Conservation (phyloP, 2,113 vertebrate genomes). For the Hypocryptadius cinnamomeus region DNA sequence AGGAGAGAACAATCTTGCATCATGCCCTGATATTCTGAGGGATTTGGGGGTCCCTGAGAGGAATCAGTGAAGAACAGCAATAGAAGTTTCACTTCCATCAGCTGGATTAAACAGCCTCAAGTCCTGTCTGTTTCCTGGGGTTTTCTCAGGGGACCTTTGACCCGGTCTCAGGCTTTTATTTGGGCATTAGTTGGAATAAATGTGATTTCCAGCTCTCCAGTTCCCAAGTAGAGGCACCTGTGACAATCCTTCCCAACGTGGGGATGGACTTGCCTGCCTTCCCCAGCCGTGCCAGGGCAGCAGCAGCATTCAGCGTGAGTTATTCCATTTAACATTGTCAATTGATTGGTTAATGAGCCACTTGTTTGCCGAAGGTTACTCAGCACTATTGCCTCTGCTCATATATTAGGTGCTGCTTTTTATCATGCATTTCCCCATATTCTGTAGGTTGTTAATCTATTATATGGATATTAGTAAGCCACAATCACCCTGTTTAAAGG, state of each 20-base stretch:
- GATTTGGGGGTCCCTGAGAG: not conserved
- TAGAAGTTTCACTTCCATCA: not conserved
- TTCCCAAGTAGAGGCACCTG: not conserved
- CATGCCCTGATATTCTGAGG: not conserved
- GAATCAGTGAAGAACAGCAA: not conserved
- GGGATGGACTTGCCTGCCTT: not conserved
- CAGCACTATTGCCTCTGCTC: not conserved
- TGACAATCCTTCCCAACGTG: not conserved
- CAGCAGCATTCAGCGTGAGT: not conserved
- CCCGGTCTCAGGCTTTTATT: not conserved
- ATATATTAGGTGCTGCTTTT: not conserved
- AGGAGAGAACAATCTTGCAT: not conserved
- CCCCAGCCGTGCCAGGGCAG: not conserved
- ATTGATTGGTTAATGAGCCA: conserved; percentile 32
- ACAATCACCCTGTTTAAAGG: not conserved
- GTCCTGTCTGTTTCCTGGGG: not conserved
- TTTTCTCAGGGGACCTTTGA: not conserved
- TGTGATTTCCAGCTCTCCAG: not conserved
- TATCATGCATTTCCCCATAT: not conserved
- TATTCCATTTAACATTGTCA: not conserved
- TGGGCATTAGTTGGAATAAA: not conserved
- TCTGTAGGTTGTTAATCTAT: not conserved
- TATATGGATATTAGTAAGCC: not conserved
- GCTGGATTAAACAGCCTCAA: not conserved
- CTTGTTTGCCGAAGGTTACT: conserved; percentile 33